Evolutionary conservation across 2,113 vertebrate genomes (phyloP).

Genomic region (Lampris incognitus): DNA sequence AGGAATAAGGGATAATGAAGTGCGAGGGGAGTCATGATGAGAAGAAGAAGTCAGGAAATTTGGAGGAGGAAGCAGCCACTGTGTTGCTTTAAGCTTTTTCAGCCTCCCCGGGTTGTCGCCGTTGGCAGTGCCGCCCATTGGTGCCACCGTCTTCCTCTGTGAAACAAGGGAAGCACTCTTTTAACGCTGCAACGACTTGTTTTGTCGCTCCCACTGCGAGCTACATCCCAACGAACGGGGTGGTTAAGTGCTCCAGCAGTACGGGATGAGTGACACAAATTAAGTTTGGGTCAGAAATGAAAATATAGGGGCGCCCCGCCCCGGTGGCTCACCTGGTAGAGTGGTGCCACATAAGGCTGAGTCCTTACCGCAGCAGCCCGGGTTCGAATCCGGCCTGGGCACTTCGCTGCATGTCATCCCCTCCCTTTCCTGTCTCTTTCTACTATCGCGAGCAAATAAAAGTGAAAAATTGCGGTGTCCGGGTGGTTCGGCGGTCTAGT

Average conservation of each 20-base stretch:
- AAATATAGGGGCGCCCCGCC: conserved; percentile 2
- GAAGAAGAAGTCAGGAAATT: conserved; percentile 20
- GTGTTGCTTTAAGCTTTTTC: conserved; percentile 44
- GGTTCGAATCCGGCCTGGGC: too few relatives aligned
- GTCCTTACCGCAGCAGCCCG: too few relatives aligned
- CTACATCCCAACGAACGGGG: conserved; percentile 49
- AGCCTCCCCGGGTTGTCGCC: conserved; percentile 27
- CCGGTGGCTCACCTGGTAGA: too few relatives aligned
- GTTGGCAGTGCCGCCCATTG: conserved; percentile 37
- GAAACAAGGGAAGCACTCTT: conserved; percentile 24
- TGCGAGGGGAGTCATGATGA: conserved; percentile 29
- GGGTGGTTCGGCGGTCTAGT: too few relatives aligned
- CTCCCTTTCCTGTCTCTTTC: too few relatives aligned
- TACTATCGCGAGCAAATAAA: too few relatives aligned
- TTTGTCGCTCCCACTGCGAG: background rate
- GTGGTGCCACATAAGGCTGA: too few relatives aligned
- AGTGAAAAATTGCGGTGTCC: too few relatives aligned
- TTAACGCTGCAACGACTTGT: conserved; percentile 14
- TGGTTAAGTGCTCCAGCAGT: conserved; percentile 50
- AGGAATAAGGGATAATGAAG: conserved; percentile 29
- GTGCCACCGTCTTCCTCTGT: conserved; percentile 14
- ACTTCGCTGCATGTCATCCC: too few relatives aligned
- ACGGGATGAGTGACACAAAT: conserved; percentile 62
- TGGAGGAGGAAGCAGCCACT: conserved; percentile 20
- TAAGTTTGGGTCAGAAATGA: conserved; percentile 58